These are phyloP conservation scores for Anagrus nilaparvatae DNA, from an alignment of 1,140 invertebrate genomes.

Conservation along the genomic window DNA sequence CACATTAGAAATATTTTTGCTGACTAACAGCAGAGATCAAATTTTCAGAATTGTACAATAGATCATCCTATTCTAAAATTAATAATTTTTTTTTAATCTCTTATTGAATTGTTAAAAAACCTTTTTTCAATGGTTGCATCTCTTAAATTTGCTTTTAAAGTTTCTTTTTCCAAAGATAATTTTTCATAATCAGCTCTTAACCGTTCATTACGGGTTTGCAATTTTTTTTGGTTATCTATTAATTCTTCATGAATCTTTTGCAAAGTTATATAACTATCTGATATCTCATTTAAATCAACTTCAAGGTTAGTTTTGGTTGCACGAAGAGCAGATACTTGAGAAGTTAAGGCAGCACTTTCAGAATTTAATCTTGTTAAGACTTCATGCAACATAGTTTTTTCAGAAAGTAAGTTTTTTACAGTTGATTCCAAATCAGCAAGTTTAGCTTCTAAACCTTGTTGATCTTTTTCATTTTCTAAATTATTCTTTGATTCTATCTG, in stretches of 20 bases:
- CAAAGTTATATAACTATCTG: slow-evolving; percentile 55
- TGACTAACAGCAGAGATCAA: too few relatives aligned
- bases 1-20: too few relatives aligned
- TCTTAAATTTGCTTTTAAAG: slow-evolving; percentile 64
- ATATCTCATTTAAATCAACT: slow-evolving; percentile 53
- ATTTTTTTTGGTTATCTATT: slow-evolving; percentile 71
- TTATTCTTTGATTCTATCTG: not conserved
- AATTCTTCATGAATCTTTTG: slow-evolving; percentile 61
- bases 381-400: slow-evolving; percentile 77
- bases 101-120: too few relatives aligned
- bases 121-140: too few relatives aligned
- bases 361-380: slow-evolving; percentile 80
- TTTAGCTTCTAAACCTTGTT: slow-evolving; percentile 51
- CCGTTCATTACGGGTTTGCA: slow-evolving; percentile 82
- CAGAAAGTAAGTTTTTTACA: slow-evolving; percentile 57
- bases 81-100: too few relatives aligned
- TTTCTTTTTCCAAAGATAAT: slow-evolving; percentile 70
- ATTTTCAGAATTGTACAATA: too few relatives aligned
- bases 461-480: slow-evolving; percentile 30
- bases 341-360: slow-evolving; percentile 70
- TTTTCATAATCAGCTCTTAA: slow-evolving; percentile 80
- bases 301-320: slow-evolving; percentile 74
- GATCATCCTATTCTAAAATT: too few relatives aligned
- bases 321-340: slow-evolving; percentile 77
- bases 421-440: slow-evolving; percentile 46